Evolutionary conservation across 2,888 invertebrate species (phyloP), one percentile per base, ranked within the genome.

Genomic region (Hetaerina titia): DNA sequence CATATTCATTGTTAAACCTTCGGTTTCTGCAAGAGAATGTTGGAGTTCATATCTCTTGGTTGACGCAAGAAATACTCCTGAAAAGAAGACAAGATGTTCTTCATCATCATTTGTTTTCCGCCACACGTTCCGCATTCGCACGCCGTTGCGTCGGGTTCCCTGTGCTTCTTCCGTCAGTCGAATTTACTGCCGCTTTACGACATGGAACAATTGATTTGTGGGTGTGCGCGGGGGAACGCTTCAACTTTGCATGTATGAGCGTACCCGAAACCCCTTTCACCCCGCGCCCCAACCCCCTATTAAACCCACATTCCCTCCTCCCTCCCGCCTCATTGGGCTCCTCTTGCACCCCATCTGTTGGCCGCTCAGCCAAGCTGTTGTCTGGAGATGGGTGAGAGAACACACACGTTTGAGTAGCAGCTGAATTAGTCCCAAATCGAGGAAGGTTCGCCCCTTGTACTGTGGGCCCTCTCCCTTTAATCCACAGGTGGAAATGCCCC

Each of bases 401-500:
- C 89, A 81, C 89, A 81, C 81, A 81, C 81, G 31, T 58, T 89
- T 89, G 89, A 89, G 89, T 15, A 19, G 56, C 56, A 31, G 25
- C 81, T 31, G 56, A 58, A 89, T 89, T n/a, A 56, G 57, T 8
- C 57, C 89, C 56, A 57, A 58, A n/a, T 89, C 57, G 56, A 17
- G 89, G 57, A 57, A 57, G 58, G 89, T 13, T 11, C 81, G 81
- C 81, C 81, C 81, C 81, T 31, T 25, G 31, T 22, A 31, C 81
- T 81, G 25, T 89, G 15, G 13, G 22, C 89, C 89, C 13, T 7
- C 11, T 19, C 69, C 56, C 89, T 57, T 89, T 89, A 89, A 89
- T 56, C 89, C 89, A 89, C 89, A 89, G 89, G 89, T 89, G 89
- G 89, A 89, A 81, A 89, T 89, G 89, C 89, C 89, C n/a, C n/a